A percentile compares a stretch with the other conserved stretches of the same genome.
These are phyloP conservation scores for Aphrophora alni DNA, from an alignment of 2,888 invertebrate species.

Conservation along the genomic window DNA sequence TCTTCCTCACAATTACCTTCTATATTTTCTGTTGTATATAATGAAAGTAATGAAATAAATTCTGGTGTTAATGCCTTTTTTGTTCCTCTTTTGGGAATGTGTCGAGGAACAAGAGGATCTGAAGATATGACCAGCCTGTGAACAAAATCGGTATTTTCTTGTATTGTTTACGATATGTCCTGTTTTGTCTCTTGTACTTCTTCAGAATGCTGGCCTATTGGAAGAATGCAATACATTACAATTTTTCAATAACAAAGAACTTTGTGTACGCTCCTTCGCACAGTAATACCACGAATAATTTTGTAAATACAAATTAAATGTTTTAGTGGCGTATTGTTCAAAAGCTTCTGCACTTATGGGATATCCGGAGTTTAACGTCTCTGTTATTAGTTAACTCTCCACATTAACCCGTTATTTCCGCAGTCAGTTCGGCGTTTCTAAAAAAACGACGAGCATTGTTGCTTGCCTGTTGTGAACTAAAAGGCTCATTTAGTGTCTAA, in stretches of 20 bases:
- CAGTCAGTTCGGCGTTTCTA: neutral
- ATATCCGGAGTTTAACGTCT: neutral
- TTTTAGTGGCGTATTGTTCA: neutral
- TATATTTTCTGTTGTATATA: no score
- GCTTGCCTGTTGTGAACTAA: neutral
- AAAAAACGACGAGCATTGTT: slow-evolving; percentile 15
- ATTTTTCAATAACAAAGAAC: neutral
- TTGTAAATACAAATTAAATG: no score
- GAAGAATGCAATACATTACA: neutral
- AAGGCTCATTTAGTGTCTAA: slow-evolving; percentile 9
- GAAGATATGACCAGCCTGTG: neutral
- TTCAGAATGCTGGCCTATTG: neutral
- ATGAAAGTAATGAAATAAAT: no score
- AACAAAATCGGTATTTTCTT: slow-evolving; percentile 2
- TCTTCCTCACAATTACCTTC: no score
- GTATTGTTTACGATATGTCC: neutral
- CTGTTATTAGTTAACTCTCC: neutral
- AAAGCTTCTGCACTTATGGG: neutral
- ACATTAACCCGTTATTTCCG: neutral
- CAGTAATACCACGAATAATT: neutral
- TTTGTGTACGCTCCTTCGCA: slow-evolving; percentile 4
- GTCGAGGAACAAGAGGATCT: neutral
- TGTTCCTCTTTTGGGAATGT: no score
- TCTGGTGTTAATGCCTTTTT: no score
- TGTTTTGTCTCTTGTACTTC: neutral